These are phyloP conservation scores for Scaptodrosophila lebanonensis DNA, from an alignment of 1,140 invertebrate genomes.

Conservation along the genomic window DNA sequence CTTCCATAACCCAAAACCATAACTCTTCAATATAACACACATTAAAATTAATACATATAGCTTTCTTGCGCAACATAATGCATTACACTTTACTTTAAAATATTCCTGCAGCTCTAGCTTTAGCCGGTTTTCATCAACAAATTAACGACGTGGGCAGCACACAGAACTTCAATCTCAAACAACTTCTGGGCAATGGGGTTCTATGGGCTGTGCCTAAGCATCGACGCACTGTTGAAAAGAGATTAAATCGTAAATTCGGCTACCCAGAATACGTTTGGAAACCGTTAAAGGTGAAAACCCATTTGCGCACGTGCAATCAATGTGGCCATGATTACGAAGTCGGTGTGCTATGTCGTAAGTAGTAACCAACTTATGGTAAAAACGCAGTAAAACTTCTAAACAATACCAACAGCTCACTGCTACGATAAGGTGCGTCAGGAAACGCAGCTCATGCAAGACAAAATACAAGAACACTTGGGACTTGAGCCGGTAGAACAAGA, in stretches of 20 bases:
- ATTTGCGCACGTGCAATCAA: conserved; percentile 84
- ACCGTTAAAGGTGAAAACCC: conserved; percentile 83
- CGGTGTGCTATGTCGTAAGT: conserved; percentile 87
- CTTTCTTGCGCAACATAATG: no score
- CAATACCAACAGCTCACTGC: conserved; percentile 83
- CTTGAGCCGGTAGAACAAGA: conserved; percentile 87
- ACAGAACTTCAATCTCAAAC: conserved; percentile 78
- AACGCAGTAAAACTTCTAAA: conserved; percentile 11
- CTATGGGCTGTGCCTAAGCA: conserved; percentile 89
- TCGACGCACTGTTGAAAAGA: conserved; percentile 85
- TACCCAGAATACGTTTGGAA: conserved; percentile 82
- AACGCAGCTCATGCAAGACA: conserved; percentile 86
- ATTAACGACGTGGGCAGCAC: conserved; percentile 5
- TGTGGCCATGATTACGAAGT: conserved; percentile 90
- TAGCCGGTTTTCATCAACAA: conserved; percentile 39
- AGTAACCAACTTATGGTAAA: conserved; percentile 80
- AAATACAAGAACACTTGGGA: conserved; percentile 84
- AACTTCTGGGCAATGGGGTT: conserved; percentile 85
- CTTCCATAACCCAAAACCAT: no score
- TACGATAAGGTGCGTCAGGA: conserved; percentile 88
- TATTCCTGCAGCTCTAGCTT: conserved; percentile 20
- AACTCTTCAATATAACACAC: no score
- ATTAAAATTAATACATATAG: no score
- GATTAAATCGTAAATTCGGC: conserved; percentile 85
- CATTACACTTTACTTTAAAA: no score